Evolutionary conservation across 2,113 vertebrate species (phyloP), one percentile per base, ranked within the genome.

Genomic region (Progne subis): DNA sequence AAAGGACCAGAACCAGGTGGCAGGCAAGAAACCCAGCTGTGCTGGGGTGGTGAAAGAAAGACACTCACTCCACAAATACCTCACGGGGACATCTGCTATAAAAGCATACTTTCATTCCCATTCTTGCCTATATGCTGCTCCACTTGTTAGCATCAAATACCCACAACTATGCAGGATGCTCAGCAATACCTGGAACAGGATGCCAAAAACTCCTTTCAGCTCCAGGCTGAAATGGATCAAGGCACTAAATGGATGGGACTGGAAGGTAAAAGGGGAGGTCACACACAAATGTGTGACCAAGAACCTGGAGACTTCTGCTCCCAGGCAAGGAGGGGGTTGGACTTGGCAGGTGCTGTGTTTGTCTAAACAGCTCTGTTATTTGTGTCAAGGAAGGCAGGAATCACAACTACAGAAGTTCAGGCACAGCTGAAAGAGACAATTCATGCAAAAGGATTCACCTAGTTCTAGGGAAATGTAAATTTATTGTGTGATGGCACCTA

Each of bases 221-320:
- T 43, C 21, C 46, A 32, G 60, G 37, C 9, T 37, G 37, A 37
- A 74, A 50, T 23, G 6, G 3, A 47, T 10, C 8, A 31, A 61
- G 14, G 17, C 14, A 72, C 21, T 32, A 18, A n/a, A 43, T 7
- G 2, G 26, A 28, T 11, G 3, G 28, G 9, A 2, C 11, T 12
- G 5, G 14, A 53, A 63, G 14, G 11, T 23, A 55, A 49, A 46
- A 6, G 1, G 3, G 1, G 8, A 63, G 2, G 8, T 9, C 6
- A 74, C 11, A 13, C 41, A 18, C 31, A 86, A 19, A 32, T 3
- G 12, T 28, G 31, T 14, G 25, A 43, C 5, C 32, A 31, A 43
- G 19, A 56, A 67, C 29, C 23, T 5, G 8, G 23, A 63, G 5
- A 37, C 12, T 24, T 34, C 59, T 10, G 6, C 20, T 14, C 18